These are phyloP conservation scores for Catocala nupta DNA, from an alignment of 2,888 invertebrate species.

Conservation along the genomic window DNA sequence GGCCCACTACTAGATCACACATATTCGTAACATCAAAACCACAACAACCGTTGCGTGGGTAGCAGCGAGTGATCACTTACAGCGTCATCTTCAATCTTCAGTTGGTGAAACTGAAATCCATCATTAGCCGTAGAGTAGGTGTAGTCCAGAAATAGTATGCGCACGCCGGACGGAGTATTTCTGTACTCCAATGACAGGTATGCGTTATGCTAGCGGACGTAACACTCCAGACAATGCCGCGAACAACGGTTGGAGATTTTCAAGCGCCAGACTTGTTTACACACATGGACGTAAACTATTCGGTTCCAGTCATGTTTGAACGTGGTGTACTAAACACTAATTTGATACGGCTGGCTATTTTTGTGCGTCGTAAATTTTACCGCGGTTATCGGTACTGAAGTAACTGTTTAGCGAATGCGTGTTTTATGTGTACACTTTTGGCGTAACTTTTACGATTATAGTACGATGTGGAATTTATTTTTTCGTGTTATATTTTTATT, in stretches of 20 bases:
- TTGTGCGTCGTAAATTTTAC: conserved; percentile 47
- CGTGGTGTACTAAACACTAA: conserved; percentile 38
- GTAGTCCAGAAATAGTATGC: conserved; percentile 66
- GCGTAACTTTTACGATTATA: conserved; percentile 37
- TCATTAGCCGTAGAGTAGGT: conserved; percentile 40
- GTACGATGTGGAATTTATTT: conserved; percentile 10
- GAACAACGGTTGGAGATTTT: conserved; percentile 48
- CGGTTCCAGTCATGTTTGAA: conserved; percentile 28
- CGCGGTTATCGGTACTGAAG: conserved; percentile 39
- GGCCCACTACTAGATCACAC: too few species aligned
- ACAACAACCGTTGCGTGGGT: too few species aligned
- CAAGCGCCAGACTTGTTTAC: conserved; percentile 50
- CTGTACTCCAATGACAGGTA: conserved; percentile 76
- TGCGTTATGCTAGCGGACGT: conserved; percentile 55
- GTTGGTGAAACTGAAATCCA: conserved; percentile 29
- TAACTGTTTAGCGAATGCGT: conserved; percentile 42
- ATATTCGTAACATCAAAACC: too few species aligned
- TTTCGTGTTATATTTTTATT: conserved; percentile 22
- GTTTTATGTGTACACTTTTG: conserved; percentile 45
- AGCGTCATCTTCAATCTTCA: too few species aligned
- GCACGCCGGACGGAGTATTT: conserved; percentile 67
- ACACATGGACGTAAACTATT: conserved; percentile 22
- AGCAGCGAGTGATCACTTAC: too few species aligned
- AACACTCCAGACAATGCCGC: conserved; percentile 55
- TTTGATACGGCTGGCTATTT: conserved; percentile 47